Evolutionary conservation across 2,113 vertebrate genomes (phyloP).

Genomic region (Epinephelus cyanopodus): DNA sequence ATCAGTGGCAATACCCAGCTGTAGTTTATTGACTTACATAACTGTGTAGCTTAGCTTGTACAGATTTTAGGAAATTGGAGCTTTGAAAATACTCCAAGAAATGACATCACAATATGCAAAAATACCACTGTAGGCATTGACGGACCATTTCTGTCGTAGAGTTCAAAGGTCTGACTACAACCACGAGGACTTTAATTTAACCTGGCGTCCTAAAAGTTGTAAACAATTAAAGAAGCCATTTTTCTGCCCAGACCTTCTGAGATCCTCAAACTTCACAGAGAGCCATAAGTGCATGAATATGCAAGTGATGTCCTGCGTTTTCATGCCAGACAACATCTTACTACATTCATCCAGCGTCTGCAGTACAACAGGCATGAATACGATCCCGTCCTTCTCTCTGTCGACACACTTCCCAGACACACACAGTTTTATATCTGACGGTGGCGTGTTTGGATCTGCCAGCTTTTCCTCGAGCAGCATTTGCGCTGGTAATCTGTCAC

Average conservation of each 20-base stretch:
- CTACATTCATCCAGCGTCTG: constrained; percentile 2
- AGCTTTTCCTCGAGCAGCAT: constrained; percentile 55
- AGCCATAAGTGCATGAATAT: neutral
- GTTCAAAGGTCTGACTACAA: too few species aligned
- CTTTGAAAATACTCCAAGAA: too few species aligned
- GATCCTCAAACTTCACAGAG: neutral
- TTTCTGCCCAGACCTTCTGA: neutral
- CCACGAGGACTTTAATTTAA: too few species aligned
- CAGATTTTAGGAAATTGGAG: too few species aligned
- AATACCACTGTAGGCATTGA: too few species aligned
- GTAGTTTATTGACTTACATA: too few species aligned
- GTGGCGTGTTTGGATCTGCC: constrained; percentile 51
- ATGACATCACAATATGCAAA: too few species aligned
- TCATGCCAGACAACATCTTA: constrained; percentile 8
- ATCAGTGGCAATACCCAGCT: too few species aligned
- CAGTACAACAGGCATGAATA: neutral
- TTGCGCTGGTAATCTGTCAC: constrained; percentile 70
- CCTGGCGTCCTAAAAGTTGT: too few species aligned
- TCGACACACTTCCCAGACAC: neutral
- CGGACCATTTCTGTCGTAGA: too few species aligned
- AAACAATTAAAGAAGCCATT: neutral
- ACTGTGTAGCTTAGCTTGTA: too few species aligned
- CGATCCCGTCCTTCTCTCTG: neutral
- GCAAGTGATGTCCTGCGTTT: constrained; percentile 8
- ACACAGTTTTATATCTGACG: neutral